Conservation (phyloP, 2,113 vertebrate species). For the Psilopogon haemacephalus region DNA sequence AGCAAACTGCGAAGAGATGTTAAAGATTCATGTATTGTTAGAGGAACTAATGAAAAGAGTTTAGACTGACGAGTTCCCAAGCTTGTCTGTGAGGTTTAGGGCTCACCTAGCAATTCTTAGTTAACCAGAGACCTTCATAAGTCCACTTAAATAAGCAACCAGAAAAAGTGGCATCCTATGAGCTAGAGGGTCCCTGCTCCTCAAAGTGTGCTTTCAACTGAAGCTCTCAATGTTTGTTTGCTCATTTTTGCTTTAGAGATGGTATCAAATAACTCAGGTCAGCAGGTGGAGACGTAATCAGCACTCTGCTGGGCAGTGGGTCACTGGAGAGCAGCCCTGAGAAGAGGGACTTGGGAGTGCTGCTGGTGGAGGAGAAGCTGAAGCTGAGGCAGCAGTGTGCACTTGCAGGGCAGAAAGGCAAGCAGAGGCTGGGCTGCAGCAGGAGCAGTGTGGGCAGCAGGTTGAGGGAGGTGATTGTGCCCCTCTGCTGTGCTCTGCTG, state of each 20-base stretch:
- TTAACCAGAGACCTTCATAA: background rate
- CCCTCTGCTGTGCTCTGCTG: no score
- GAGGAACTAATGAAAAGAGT: constrained; percentile 45
- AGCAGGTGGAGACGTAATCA: background rate
- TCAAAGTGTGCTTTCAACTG: background rate
- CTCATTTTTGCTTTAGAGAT: background rate
- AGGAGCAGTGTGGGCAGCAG: no score
- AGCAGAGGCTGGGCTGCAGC: no score
- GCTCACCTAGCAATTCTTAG: background rate
- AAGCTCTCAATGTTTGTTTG: no score
- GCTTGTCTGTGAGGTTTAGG: background rate
- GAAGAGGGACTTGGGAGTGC: no score
- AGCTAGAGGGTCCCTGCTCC: no score
- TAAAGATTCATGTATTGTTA: constrained; percentile 35
- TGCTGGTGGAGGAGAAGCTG: no score
- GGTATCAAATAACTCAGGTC: background rate
- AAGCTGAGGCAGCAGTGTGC: no score
- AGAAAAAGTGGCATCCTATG: background rate
- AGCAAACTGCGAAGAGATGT: constrained; percentile 3
- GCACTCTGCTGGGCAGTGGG: no score
- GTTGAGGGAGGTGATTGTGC: no score
- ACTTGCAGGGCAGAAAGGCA: no score
- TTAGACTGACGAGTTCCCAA: constrained; percentile 11
- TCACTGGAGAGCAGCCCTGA: no score
- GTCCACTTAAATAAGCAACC: background rate